Base-by-base conservation (phyloP, 2,888 invertebrate species). In the Laspeyria flexula region DNA sequence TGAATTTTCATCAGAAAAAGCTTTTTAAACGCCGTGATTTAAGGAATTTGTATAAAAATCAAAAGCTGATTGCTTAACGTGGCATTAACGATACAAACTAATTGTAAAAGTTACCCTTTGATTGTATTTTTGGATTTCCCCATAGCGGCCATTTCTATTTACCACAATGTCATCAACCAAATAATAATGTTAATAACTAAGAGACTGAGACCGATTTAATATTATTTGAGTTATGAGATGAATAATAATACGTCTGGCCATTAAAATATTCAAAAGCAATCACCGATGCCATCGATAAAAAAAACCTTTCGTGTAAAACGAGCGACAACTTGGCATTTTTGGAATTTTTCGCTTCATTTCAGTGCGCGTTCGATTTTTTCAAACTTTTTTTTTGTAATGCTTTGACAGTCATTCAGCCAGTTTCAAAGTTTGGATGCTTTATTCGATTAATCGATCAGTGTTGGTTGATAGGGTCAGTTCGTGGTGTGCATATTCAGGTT, bases 211-310 rank as follows among this genome's bases (percentile, higher is more conserved):
- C 47, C 55, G 58, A 74, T 72, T 63, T 70, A 73, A 73, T 73
- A 77, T 75, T 77, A 74, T 65, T 65, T 56, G 60, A 60, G 65
- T 73, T 77, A 73, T 73, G 75, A 70, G 57, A 69, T 60, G 75
- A 79, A 78, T 21, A 21, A 55, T 73, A 80, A 75, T 78, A 73
- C 68, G 68, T 77, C 73, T 73, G 73, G 71, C 60, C 69, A 65
- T 76, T 83, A 71, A 80, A 82, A 81, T 79, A 80, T 83, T 81
- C 78, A 83, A 74, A 75, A 78, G 77, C 79, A 83, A 77, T 79
- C 80, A 79, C 67, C 74, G 74, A 70, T 73, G 74, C 73, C 71
- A 77, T 73, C 66, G 64, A 76, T 71, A 72, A 71, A 79, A n/a
- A n/a, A 76, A 77, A 75, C 64, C 59, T 75, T 75, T 73, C 71